phyloP scores from a whole-genome alignment of 37 sponge, comb jelly and placozoan genomes.

The Cladorhizidae sp. region DNA sequence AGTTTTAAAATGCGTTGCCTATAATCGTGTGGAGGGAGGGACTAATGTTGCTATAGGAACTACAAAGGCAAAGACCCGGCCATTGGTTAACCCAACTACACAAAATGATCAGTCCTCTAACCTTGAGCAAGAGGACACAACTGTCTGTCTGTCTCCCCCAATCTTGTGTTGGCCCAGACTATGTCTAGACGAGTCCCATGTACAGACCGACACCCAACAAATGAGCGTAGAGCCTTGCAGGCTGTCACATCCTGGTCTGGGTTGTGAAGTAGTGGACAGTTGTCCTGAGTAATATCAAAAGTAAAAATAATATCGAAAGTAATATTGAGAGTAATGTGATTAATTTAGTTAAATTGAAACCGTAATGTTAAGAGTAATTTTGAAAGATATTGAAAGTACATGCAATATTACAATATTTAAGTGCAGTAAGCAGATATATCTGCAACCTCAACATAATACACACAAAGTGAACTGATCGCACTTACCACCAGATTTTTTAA shows the following conservation, averaged over 20 bases:
- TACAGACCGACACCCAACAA: constrained; percentile 45
- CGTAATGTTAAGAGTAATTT: neutral
- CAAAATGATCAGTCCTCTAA: too few species aligned
- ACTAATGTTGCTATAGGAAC: too few species aligned
- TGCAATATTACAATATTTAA: too few species aligned
- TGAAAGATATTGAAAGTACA: neutral
- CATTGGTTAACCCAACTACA: too few species aligned
- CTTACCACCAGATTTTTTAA: too few species aligned
- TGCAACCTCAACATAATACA: too few species aligned
- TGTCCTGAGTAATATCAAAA: constrained; percentile 29
- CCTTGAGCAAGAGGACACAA: constrained; percentile 43
- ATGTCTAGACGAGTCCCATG: constrained; percentile 20
- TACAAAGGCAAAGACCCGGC: too few species aligned
- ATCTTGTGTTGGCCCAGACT: constrained; percentile 47
- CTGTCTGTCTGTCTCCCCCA: constrained; percentile 24
- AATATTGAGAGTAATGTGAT: neutral
- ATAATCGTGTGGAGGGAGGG: too few species aligned
- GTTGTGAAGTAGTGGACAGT: constrained; percentile 34
- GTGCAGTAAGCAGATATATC: too few species aligned
- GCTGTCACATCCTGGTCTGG: constrained; percentile 17
- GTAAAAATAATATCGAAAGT: neutral
- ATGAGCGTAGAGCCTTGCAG: constrained; percentile 16
- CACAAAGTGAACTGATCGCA: too few species aligned
- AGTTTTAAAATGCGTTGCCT: too few species aligned
- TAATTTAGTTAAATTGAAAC: neutral